Evolutionary conservation across 2,113 vertebrate species (phyloP), one percentile per base, ranked within the genome.

Genomic region (Acanthochromis polyacanthus): DNA sequence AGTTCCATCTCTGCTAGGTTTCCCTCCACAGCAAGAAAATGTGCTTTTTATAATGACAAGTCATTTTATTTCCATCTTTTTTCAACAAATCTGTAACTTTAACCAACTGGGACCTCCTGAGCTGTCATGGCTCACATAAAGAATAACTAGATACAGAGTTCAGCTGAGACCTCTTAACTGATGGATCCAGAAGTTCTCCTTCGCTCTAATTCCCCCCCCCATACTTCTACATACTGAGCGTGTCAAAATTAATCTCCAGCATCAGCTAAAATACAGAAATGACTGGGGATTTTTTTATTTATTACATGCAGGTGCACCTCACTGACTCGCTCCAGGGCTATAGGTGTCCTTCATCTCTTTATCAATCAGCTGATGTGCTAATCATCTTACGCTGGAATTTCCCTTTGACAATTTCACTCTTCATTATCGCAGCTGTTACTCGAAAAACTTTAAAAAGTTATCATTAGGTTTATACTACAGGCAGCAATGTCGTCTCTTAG

Each of bases 391-490:
- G 38, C 7, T 66, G 48, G 50, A 45, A 45, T 19, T 46, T 46
- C 25, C 9, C n/a, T 63, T 51, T 2, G 28, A 57, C 23, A 3
- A 43, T 51, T 61, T 6, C 11, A n/a, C 63, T 20, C 69, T 59
- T 58, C 14, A 65, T 11, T 10, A 14, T 14, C 3, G 11, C 10
- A 11, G 40, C 40, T 43, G 40, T 43, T 12, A 43, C 12, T 14
- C 2, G 1, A 14, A 12, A 12, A 43, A 38, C 20, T 19, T 59
- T 16, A 28, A 10, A 10, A 60, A 40, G 45, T 76, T 59, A 52
- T 74, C 57, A 59, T 62, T 43, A 63, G 36, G 66, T 45, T 80
- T 58, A 36, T 61, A 38, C 57, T 38, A 36, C 60, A 65, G 7
- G 14, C 40, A 69, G 66, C 45, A 45, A 57, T 40, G n/a, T 5